Percentiles rank a stretch among this genome's conserved stretches.
Evolutionary conservation across 2,888 invertebrate species (phyloP).

Genomic region (Idaea aversata): DNA sequence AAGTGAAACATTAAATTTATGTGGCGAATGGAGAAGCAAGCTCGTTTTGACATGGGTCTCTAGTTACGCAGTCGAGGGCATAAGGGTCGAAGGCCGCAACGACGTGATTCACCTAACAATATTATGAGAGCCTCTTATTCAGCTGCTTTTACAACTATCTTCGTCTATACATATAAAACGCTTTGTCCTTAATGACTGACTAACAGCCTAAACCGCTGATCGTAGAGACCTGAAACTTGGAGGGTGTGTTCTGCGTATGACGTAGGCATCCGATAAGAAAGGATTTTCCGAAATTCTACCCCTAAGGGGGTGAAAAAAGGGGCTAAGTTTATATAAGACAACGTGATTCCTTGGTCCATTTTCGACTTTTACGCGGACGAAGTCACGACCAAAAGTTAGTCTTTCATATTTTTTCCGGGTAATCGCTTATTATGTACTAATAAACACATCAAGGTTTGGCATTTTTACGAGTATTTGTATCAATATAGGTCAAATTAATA

Average conservation of each 20-base stretch:
- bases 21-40: conserved; percentile 16
- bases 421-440: not conserved
- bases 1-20: conserved; percentile 22
- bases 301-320: no score
- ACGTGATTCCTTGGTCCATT: no score
- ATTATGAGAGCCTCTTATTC: conserved; percentile 12
- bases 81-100: conserved; percentile 10
- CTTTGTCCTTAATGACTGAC: no score
- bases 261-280: no score
- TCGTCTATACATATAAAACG: no score
- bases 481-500: not conserved
- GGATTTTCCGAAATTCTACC: no score
- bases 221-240: no score
- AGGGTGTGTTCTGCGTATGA: no score
- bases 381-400: not conserved
- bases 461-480: not conserved
- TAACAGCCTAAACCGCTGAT: no score
- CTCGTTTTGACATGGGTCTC: conserved; percentile 23
- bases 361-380: no score
- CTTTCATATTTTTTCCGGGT: conserved; percentile 10
- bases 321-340: no score
- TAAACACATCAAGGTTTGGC: not conserved
- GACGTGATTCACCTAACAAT: conserved; percentile 22
- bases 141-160: not conserved
- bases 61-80: conserved; percentile 13